Percentiles rank a stretch among this genome's conserved stretches.
Evolutionary conservation across 92 coral and sea anemone genomes (phyloP).

Genomic region (Heliopora coerulea): DNA sequence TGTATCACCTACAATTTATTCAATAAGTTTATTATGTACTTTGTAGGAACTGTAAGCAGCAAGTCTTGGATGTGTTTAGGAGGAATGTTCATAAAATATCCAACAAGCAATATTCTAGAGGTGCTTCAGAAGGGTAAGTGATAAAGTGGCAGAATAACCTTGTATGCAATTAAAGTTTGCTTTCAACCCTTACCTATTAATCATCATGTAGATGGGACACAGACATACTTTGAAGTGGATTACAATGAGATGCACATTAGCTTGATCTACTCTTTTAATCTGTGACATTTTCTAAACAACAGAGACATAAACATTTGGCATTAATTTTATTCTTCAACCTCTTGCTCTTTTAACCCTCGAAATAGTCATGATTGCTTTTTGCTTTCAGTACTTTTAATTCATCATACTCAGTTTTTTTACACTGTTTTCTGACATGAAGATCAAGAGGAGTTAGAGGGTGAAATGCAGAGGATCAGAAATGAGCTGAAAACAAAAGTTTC

Average conservation of each 20-base stretch:
- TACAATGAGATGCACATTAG: too few relatives aligned
- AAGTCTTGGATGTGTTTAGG: constrained; percentile 95
- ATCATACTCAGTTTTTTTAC: neutral
- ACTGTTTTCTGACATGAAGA: constrained; percentile 46
- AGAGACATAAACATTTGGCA: too few relatives aligned
- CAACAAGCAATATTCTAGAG: constrained; percentile 55
- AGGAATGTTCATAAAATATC: constrained; percentile 76
- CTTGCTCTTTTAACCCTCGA: neutral
- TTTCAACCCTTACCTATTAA: too few relatives aligned
- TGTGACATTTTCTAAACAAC: too few relatives aligned
- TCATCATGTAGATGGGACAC: too few relatives aligned
- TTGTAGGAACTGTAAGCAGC: neutral
- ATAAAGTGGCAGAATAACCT: neutral
- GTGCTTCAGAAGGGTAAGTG: constrained; percentile 73
- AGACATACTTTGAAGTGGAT: too few relatives aligned
- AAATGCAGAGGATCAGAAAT: constrained; percentile 59
- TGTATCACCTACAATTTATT: too few relatives aligned
- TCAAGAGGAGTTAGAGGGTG: constrained; percentile 73
- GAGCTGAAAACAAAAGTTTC: constrained; percentile 77
- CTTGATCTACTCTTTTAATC: too few relatives aligned
- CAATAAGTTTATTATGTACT: neutral
- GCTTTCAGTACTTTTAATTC: neutral
- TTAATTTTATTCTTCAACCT: too few relatives aligned
- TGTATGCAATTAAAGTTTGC: neutral
- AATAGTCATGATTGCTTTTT: too few relatives aligned